Conservation (phyloP, 2,888 invertebrate species). For the Gari tellinella region DNA sequence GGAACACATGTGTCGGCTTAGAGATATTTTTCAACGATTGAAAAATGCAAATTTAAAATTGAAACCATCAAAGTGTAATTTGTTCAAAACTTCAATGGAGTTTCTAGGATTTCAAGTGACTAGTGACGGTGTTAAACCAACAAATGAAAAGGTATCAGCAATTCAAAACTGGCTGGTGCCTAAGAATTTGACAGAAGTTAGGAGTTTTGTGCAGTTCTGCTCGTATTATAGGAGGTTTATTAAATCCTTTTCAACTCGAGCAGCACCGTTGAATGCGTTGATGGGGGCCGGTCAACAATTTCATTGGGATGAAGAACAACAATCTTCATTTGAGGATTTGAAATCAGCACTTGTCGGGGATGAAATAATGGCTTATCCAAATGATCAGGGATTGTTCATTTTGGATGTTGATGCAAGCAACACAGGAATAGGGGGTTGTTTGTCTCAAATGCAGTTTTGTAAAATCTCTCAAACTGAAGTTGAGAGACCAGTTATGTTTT, state of each 20-base stretch:
- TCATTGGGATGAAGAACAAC: slow-evolving; percentile 26
- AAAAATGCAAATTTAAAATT: slow-evolving; percentile 34
- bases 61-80: no score
- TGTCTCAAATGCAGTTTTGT: slow-evolving; percentile 51
- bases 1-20: slow-evolving; percentile 38
- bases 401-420: slow-evolving; percentile 61
- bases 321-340: slow-evolving; percentile 29
- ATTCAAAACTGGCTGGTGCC: neutral
- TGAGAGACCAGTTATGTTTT: slow-evolving; percentile 58
- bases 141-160: no score
- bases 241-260: slow-evolving; percentile 12
- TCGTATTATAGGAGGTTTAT: slow-evolving; percentile 14
- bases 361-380: slow-evolving; percentile 28
- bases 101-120: neutral
- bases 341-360: slow-evolving; percentile 9
- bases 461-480: slow-evolving; percentile 22
- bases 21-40: slow-evolving; percentile 36
- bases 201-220: slow-evolving; percentile 19
- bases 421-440: slow-evolving; percentile 55
- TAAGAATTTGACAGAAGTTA: slow-evolving; percentile 10
- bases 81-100: slow-evolving; percentile 28
- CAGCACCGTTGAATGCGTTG: slow-evolving; percentile 7
- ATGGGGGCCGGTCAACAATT: slow-evolving; percentile 9
- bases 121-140: neutral
- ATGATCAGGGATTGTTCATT: slow-evolving; percentile 27